A percentile compares a stretch with the other conserved stretches of the same genome.
Conservation (phyloP, 2,888 invertebrate genomes). For the Sarcophaga subvicina region DNA sequence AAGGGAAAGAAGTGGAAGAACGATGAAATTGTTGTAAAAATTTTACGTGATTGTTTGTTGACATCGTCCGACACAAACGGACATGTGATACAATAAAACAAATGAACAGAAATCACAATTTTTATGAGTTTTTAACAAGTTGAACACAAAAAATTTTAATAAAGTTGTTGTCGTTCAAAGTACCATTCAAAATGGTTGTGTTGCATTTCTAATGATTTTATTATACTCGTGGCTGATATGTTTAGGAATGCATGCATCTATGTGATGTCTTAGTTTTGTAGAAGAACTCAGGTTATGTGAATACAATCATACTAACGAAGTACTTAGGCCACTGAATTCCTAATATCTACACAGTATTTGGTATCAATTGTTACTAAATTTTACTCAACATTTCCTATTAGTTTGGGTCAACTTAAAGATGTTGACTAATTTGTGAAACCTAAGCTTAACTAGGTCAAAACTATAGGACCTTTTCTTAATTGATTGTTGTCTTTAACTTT, state of each 20-base stretch:
- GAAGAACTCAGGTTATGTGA: background rate
- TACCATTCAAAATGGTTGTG: background rate
- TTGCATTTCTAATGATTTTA: constrained; percentile 11
- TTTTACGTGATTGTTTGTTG: constrained; percentile 36
- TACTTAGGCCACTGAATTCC: too few relatives aligned
- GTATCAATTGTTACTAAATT: too few relatives aligned
- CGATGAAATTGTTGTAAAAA: constrained; percentile 11
- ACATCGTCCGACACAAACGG: constrained; percentile 6
- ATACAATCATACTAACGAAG: too few relatives aligned
- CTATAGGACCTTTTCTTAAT: too few relatives aligned
- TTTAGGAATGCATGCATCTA: background rate
- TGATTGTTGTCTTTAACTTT: too few relatives aligned
- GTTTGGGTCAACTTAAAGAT: too few relatives aligned
- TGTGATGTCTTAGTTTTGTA: background rate
- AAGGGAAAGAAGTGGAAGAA: background rate
- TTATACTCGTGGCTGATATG: background rate
- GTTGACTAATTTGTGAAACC: too few relatives aligned
- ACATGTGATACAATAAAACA: constrained; percentile 1
- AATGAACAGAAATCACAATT: constrained; percentile 9
- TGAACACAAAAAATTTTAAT: constrained; percentile 24
- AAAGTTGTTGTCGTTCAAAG: constrained; percentile 15
- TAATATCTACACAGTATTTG: too few relatives aligned
- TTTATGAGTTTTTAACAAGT: constrained; percentile 55
- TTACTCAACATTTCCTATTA: too few relatives aligned
- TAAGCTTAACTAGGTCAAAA: too few relatives aligned